Percentiles rank a stretch among this genome's conserved stretches.
Conservation (phyloP, 1,140 invertebrate species). For the Bombus sylvicola region DNA sequence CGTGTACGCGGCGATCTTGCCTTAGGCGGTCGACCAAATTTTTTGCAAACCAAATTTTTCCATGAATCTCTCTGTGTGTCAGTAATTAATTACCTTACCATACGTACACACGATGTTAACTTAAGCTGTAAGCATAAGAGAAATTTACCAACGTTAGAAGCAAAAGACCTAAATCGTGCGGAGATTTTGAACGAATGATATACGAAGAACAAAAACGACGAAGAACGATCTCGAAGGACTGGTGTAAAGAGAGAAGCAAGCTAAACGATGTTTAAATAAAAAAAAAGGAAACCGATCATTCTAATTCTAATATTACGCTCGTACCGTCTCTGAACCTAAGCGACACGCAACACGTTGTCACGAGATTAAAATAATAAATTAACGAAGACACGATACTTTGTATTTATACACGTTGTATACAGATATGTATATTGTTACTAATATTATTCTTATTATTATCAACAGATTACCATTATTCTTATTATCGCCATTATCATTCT, state of each 20-base stretch:
- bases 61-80: constrained; percentile 69
- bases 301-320: constrained; percentile 32
- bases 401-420: constrained; percentile 60
- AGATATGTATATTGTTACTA: constrained; percentile 62
- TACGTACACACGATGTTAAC: constrained; percentile 53
- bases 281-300: constrained; percentile 28
- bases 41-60: constrained; percentile 70
- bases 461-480: constrained; percentile 54
- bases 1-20: constrained; percentile 54
- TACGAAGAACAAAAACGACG: no score
- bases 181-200: neutral
- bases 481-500: constrained; percentile 52
- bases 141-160: neutral
- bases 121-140: constrained; percentile 10
- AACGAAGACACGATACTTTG: constrained; percentile 52
- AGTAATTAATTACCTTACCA: constrained; percentile 58
- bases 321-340: constrained; percentile 48
- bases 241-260: neutral
- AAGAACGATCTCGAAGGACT: constrained; percentile 22
- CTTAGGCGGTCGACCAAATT: constrained; percentile 63
- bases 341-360: constrained; percentile 32
- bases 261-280: neutral
- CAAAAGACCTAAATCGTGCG: neutral
- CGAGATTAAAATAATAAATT: constrained; percentile 29
- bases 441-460: constrained; percentile 53